Evolutionary conservation across 2,888 invertebrate species (phyloP), one percentile per base, ranked within the genome.

Genomic region (Synergus japonicus): DNA sequence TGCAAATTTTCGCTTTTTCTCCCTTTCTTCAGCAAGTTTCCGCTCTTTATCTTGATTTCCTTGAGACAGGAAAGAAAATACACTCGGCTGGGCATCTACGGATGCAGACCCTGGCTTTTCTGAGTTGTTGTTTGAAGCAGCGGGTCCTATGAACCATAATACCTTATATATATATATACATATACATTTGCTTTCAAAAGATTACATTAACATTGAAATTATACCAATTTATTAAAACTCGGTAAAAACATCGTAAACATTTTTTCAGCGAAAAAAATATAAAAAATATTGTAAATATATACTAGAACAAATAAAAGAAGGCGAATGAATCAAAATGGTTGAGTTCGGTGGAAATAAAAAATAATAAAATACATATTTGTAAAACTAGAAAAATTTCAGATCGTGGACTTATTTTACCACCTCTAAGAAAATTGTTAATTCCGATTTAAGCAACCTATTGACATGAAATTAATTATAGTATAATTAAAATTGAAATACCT

Each of bases 1-100:
- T 43, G n/a, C 54, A 54, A 54, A 2, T 29, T 29, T 29, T 3
- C 37, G 73, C 87, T 76, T 86, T 0, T 10, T 49, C 76, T 87
- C 82, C 0, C 18, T 2, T 8, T 81, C 60, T 67, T 22, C 78
- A 18, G n/a, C 54, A 54, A 54, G n/a, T n/a, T 54, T 54, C 54
- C 54, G 54, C n/a, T 9, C 15, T n/a, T 54, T 54, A n/a, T 54
- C n/a, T n/a, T 54, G 8, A 2, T n/a, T 54, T n/a, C 7, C n/a
- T n/a, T 54, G n/a, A 8, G 13, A 2, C 7, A n/a, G 54, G n/a
- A 54, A n/a, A n/a, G 54, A 2, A 7, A 54, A 54, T 54, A 13
- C 8, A n/a, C n/a, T 54, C 8, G n/a, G 8, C n/a, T 54, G 54
- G 2, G 5, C 4, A 54, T 54, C 54, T n/a, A 54, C n/a, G n/a